Conservation (phyloP, 1,140 invertebrate genomes). For the Drosophila rufa region DNA sequence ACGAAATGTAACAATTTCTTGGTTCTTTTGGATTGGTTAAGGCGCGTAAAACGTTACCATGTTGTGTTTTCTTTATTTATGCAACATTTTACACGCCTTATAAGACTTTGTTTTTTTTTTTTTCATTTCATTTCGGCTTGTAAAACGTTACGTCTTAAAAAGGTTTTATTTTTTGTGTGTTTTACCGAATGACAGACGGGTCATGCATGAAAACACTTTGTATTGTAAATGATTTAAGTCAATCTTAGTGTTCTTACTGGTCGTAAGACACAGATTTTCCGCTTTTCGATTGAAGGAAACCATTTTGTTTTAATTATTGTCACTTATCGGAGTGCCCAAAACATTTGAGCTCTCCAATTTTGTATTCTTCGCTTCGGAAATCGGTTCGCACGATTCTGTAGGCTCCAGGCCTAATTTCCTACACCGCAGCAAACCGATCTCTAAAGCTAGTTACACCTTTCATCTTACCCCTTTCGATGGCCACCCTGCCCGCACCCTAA, state of each 20-base stretch:
- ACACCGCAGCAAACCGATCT: slow-evolving; percentile 43
- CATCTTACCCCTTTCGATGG: slow-evolving; percentile 20
- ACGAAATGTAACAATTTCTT: slow-evolving; percentile 26
- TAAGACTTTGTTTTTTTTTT: slow-evolving; percentile 13
- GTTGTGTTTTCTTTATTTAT: slow-evolving; percentile 31
- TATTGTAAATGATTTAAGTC: slow-evolving; percentile 21
- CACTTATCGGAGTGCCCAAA: slow-evolving; percentile 7
- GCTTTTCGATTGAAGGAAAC: slow-evolving; percentile 22
- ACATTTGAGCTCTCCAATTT: slow-evolving; percentile 9
- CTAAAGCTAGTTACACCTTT: slow-evolving; percentile 33
- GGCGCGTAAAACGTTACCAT: slow-evolving; percentile 72
- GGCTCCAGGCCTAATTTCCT: neutral
- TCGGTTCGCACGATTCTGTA: slow-evolving; percentile 30
- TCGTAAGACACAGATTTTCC: neutral
- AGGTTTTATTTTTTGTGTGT: slow-evolving; percentile 6
- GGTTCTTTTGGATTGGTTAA: slow-evolving; percentile 37
- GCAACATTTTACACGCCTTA: slow-evolving; percentile 71
- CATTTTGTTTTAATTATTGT: slow-evolving; percentile 2
- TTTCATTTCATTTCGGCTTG: slow-evolving; percentile 27
- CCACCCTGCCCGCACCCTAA: slow-evolving; percentile 8
- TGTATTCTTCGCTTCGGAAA: slow-evolving; percentile 45
- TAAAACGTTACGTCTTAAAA: slow-evolving; percentile 58
- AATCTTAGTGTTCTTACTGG: slow-evolving; percentile 31
- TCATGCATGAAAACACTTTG: slow-evolving; percentile 34
- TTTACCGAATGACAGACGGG: slow-evolving; percentile 34